Percentiles rank a stretch among this genome's conserved stretches.
Conservation (phyloP, 1,140 invertebrate species). For the Macrobrachium nipponense region DNA sequence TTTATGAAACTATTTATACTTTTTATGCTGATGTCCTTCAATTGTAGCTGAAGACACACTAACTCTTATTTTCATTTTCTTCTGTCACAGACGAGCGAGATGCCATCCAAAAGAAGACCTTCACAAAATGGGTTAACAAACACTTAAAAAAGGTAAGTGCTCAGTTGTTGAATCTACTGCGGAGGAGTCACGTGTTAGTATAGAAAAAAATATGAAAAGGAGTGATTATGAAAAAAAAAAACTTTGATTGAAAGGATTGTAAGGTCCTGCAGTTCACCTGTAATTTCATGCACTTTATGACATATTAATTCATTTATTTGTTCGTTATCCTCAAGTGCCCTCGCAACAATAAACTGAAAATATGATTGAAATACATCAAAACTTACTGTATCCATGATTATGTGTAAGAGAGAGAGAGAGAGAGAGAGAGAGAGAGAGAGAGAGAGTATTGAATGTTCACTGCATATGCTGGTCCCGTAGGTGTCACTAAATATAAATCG, state of each 20-base stretch:
- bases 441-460: neutral
- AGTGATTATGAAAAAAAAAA: neutral
- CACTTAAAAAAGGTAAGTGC: constrained; percentile 96
- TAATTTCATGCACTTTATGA: too few species aligned
- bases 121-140: constrained; percentile 99
- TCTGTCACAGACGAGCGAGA: constrained; percentile 91
- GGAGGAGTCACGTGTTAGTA: neutral
- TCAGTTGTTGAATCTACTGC: neutral
- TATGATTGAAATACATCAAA: neutral
- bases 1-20: too few species aligned
- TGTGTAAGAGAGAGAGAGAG: constrained; percentile 22
- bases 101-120: constrained; percentile 99
- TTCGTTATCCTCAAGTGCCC: too few species aligned
- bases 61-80: neutral
- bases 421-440: constrained; percentile 36
- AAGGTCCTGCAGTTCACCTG: too few species aligned
- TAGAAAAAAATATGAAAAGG: neutral
- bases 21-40: too few species aligned
- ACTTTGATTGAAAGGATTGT: neutral
- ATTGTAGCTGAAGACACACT: too few species aligned
- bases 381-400: too few species aligned
- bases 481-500: neutral
- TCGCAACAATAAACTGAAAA: neutral
- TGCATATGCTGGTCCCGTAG: neutral
- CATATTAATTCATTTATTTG: too few species aligned